phyloP scores from a whole-genome alignment of 2,888 invertebrate genomes.

The Cancer borealis region DNA sequence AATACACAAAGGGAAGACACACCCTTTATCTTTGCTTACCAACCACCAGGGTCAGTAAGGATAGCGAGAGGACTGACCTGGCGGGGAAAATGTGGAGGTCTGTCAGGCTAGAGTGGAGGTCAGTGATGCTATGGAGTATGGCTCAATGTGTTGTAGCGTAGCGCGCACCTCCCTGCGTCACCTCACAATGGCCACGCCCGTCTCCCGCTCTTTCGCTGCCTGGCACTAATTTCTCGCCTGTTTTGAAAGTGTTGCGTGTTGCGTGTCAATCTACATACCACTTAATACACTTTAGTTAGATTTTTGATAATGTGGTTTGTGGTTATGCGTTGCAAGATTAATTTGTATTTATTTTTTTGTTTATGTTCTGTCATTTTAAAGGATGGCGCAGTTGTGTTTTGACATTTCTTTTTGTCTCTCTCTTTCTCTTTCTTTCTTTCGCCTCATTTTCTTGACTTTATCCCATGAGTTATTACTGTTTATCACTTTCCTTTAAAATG shows the following conservation, averaged over 20 bases:
- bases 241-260: not conserved
- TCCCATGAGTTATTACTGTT: not conserved
- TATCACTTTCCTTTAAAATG: no score
- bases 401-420: not conserved
- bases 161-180: not conserved
- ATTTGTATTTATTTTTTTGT: not conserved
- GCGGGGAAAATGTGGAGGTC: not conserved
- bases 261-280: not conserved
- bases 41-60: not conserved
- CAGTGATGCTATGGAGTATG: not conserved
- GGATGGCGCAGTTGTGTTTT: not conserved
- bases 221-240: not conserved
- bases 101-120: not conserved
- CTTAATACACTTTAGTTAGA: not conserved
- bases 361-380: no score
- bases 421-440: not conserved
- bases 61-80: not conserved
- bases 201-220: not conserved
- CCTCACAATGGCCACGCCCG: not conserved
- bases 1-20: not conserved
- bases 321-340: not conserved
- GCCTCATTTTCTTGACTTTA: not conserved
- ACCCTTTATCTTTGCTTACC: not conserved
- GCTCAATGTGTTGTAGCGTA: not conserved
- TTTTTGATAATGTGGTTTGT: not conserved